Evolutionary conservation across 2,113 vertebrate species (phyloP).

Genomic region (Dascyllus trimaculatus): DNA sequence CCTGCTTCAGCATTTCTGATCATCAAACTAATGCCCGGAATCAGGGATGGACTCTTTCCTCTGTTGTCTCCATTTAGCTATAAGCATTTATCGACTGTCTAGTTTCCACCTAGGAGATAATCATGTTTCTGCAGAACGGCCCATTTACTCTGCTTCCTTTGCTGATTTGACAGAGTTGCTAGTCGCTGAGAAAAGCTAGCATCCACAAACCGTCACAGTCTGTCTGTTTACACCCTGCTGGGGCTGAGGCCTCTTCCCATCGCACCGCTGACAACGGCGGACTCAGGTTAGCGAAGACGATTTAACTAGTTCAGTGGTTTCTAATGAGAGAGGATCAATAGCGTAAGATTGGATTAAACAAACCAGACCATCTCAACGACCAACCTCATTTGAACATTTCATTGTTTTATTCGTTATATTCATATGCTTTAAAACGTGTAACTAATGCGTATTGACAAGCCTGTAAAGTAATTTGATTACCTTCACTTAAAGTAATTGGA

Average conservation of each 20-base stretch:
- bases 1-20: slow-evolving; percentile 76
- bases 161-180: slow-evolving; percentile 73
- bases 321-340: slow-evolving; percentile 23
- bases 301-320: slow-evolving; percentile 18
- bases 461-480: not conserved
- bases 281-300: slow-evolving; percentile 38
- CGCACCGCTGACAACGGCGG: slow-evolving; percentile 26
- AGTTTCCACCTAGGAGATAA: slow-evolving; percentile 72
- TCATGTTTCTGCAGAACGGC: slow-evolving; percentile 66
- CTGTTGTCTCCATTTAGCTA: slow-evolving; percentile 71
- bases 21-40: slow-evolving; percentile 78
- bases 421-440: not conserved
- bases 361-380: not conserved
- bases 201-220: slow-evolving; percentile 40
- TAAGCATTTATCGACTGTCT: slow-evolving; percentile 77
- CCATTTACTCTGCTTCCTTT: slow-evolving; percentile 61
- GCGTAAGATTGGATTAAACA: slow-evolving; percentile 26
- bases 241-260: slow-evolving; percentile 6
- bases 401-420: slow-evolving; percentile 13
- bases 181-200: slow-evolving; percentile 61
- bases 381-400: not conserved
- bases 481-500: not conserved
- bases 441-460: not conserved
- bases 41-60: slow-evolving; percentile 58
- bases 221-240: slow-evolving; percentile 19